Evolutionary conservation across 2,888 invertebrate species (phyloP).

Genomic region (Metopia argyrocephala): DNA sequence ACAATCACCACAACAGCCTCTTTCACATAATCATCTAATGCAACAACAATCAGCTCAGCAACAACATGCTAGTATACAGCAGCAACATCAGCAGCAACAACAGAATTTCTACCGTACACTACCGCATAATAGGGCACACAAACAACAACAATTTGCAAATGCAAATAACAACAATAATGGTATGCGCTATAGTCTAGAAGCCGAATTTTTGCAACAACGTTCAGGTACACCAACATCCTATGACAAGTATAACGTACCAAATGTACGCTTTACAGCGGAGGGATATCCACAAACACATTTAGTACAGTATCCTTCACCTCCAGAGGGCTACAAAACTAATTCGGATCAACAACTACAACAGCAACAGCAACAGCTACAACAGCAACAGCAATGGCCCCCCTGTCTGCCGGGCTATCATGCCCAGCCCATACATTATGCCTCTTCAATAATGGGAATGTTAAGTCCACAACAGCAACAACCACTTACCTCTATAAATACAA

Average conservation of each 20-base stretch:
- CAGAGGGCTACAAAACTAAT: constrained; percentile 84
- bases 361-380: constrained; percentile 80
- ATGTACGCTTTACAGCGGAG: constrained; percentile 87
- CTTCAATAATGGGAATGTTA: constrained; percentile 68
- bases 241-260: constrained; percentile 79
- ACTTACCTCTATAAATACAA: constrained; percentile 63
- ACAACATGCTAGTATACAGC: constrained; percentile 67
- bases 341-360: constrained; percentile 76
- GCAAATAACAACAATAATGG: constrained; percentile 80
- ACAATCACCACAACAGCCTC: constrained; percentile 67
- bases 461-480: constrained; percentile 60
- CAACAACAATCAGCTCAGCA: constrained; percentile 66
- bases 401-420: constrained; percentile 80
- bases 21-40: constrained; percentile 65
- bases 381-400: constrained; percentile 79
- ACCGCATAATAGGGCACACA: constrained; percentile 83
- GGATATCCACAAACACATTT: constrained; percentile 82
- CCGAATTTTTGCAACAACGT: constrained; percentile 82
- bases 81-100: constrained; percentile 71
- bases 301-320: constrained; percentile 82
- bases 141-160: constrained; percentile 72
- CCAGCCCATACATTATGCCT: constrained; percentile 75
- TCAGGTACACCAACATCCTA: constrained; percentile 78
- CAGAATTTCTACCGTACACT: constrained; percentile 86
- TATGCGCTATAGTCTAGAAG: constrained; percentile 82